phyloP scores from a whole-genome alignment of 2,113 vertebrate species.

The Egretta garzetta region DNA sequence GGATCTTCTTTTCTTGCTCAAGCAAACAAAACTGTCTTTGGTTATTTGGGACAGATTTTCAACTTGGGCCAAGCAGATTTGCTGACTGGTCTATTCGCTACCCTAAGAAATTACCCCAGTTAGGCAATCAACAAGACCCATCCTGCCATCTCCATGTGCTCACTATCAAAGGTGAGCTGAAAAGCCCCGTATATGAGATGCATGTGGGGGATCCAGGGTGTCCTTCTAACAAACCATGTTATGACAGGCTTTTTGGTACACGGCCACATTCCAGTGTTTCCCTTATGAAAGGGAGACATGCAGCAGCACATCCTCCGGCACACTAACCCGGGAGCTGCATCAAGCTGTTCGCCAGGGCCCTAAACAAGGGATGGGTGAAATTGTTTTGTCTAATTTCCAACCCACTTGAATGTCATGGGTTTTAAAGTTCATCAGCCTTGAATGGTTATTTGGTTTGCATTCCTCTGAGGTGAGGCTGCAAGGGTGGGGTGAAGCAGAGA shows the following conservation, averaged over 20 bases:
- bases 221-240: constrained; percentile 48
- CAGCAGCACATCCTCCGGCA: constrained; percentile 40
- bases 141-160: constrained; percentile 29
- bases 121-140: constrained; percentile 38
- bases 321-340: not conserved
- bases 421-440: constrained; percentile 62
- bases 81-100: not conserved
- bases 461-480: constrained; percentile 55
- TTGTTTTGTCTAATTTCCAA: constrained; percentile 64
- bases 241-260: constrained; percentile 49
- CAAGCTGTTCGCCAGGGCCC: constrained; percentile 26
- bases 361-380: constrained; percentile 47
- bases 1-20: not conserved
- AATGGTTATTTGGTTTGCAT: constrained; percentile 57
- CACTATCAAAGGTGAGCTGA: constrained; percentile 34
- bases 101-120: not conserved
- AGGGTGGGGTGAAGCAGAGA: constrained; percentile 32
- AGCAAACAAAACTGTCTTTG: not conserved
- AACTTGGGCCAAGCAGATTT: not conserved
- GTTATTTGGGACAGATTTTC: not conserved
- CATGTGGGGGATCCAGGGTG: constrained; percentile 3
- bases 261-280: constrained; percentile 59
- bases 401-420: constrained; percentile 41
- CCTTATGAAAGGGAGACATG: constrained; percentile 62
- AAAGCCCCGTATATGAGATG: not conserved